Percentiles rank a stretch among this genome's conserved stretches.
Conservation (phyloP, 2,797 vertebrate genomes). For the Peromyscus eremicus region DNA sequence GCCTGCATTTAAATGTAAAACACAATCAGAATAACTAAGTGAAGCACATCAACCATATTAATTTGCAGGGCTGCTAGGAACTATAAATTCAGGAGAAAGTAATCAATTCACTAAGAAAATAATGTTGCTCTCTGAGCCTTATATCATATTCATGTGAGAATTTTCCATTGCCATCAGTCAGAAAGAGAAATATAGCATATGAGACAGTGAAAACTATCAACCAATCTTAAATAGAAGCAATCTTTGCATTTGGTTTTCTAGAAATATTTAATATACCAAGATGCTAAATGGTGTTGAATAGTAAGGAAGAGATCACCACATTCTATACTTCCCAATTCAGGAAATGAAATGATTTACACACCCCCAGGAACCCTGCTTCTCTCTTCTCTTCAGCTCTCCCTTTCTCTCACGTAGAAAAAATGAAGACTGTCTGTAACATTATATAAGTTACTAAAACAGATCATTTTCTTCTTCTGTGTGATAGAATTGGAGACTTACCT, state of each 20-base stretch:
- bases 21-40: slow-evolving; percentile 64
- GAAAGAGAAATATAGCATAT: slow-evolving; percentile 63
- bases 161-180: slow-evolving; percentile 67
- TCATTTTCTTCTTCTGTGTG: background rate
- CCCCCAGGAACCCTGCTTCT: no score
- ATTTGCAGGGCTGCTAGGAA: slow-evolving; percentile 68
- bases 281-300: slow-evolving; percentile 7
- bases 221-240: slow-evolving; percentile 60
- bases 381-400: fast-evolving
- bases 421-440: background rate
- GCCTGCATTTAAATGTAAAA: slow-evolving; percentile 60
- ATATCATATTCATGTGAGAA: slow-evolving; percentile 61
- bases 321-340: background rate
- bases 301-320: slow-evolving; percentile 5
- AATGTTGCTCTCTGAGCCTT: slow-evolving; percentile 71
- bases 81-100: slow-evolving; percentile 72
- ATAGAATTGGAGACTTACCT: background rate
- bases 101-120: slow-evolving; percentile 77
- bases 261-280: slow-evolving; percentile 56
- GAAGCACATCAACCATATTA: slow-evolving; percentile 42
- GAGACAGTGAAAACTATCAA: slow-evolving; percentile 57
- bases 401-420: background rate
- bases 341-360: background rate
- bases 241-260: slow-evolving; percentile 67
- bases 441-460: background rate